Conservation (phyloP, 2,797 vertebrate species). For the Chromis chromis region DNA sequence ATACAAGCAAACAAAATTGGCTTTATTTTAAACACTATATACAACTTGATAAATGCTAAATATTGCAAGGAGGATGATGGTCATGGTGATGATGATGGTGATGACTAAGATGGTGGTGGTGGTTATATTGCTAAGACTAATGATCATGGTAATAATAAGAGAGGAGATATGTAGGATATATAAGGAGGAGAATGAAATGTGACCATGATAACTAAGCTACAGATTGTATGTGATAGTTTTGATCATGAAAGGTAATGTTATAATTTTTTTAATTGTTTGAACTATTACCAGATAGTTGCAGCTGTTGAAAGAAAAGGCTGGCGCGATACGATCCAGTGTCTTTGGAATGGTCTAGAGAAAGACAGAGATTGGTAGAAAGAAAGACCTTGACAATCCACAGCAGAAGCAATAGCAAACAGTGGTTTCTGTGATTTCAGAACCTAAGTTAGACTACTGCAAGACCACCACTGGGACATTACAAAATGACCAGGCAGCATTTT, state of each 20-base stretch:
- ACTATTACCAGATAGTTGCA: constrained; percentile 92
- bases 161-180: too few relatives aligned
- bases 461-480: not conserved
- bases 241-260: not conserved
- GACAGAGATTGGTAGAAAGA: constrained; percentile 1
- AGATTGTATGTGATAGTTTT: not conserved
- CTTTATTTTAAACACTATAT: not conserved
- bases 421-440: not conserved
- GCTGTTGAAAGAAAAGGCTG: constrained; percentile 92
- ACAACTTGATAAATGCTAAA: too few relatives aligned
- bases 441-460: not conserved
- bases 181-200: not conserved
- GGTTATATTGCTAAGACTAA: not conserved
- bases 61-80: not conserved
- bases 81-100: not conserved
- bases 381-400: not conserved
- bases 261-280: not conserved
- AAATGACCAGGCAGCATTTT: not conserved
- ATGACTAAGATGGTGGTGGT: not conserved
- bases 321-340: constrained; percentile 92
- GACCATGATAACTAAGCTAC: not conserved
- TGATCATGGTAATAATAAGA: not conserved
- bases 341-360: constrained; percentile 89
- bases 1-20: not conserved
- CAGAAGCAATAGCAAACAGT: not conserved